Evolutionary conservation across 2,888 invertebrate genomes (phyloP), one percentile per base, ranked within the genome.

Genomic region (Platerodrilus igneus): DNA sequence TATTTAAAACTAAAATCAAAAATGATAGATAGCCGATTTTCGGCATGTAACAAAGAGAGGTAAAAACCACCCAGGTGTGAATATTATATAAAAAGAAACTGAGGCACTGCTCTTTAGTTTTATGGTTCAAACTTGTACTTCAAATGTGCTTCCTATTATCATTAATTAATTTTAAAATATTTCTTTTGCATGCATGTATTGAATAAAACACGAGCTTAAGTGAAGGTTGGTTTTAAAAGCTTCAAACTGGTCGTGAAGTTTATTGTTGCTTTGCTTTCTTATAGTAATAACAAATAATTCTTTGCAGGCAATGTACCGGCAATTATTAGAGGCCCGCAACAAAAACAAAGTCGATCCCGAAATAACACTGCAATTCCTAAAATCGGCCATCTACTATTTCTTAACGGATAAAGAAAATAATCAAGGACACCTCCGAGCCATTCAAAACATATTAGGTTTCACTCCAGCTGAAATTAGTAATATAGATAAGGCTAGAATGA

Each of bases 371-470:
- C 89, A 90, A 68, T 93, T 93, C 71, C 77, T 93, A 47, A 92
- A 91, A 70, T 92, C 92, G 45, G 92, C 93, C 35, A 80, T 93
- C 58, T 93, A 90, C 67, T 92, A 93, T 66, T 93, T 91, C 68
- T 74, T 93, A 41, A 87, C 91, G 2, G 91, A 92, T 63, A 84
- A 83, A 53, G 90, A 92, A 64, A 90, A 91, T 62, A 84, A 86
- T 37, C 85, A 85, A 56, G 88, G 90, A 9, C 93, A 93, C 64
- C 74, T 93, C 42, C 81, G 81, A 58, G 93, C 91, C 33, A 92
- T 93, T 51, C 88, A 92, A 68, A 92, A 90, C 66, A 92, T 93
- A 58, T 75, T 93, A 55, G 89, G 89, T 41, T 91, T 88, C 65
- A 82, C 81, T n/a, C 83, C 86, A 39, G 75, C 75, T 33, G 90